Percentiles rank a stretch among this genome's conserved stretches.
Evolutionary conservation across 2,797 vertebrate species (phyloP).

Genomic region (Oophaga sylvatica): DNA sequence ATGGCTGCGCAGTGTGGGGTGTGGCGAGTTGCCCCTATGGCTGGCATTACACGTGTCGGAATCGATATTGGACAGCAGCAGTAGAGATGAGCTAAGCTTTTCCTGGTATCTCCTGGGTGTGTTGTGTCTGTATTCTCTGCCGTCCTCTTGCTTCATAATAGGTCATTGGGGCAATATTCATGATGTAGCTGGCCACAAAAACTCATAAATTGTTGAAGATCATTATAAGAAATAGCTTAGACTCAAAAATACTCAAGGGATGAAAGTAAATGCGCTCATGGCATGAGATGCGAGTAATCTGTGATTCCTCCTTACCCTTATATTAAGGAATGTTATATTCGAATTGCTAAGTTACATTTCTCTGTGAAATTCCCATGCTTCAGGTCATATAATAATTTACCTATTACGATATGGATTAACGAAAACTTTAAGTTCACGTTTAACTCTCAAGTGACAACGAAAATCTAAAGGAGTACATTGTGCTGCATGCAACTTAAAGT

Average conservation of each 20-base stretch:
- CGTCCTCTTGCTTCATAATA: not conserved
- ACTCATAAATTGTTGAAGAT: not conserved
- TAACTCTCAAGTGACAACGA: not conserved
- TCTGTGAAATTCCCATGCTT: not conserved
- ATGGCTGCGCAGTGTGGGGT: slow-evolving; percentile 13
- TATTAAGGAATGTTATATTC: not conserved
- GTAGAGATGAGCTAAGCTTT: slow-evolving; percentile 42
- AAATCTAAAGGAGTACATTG: not conserved
- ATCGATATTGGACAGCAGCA: slow-evolving; percentile 36
- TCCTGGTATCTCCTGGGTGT: slow-evolving; percentile 42
- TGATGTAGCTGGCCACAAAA: not conserved
- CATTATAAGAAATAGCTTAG: not conserved
- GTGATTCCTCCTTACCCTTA: not conserved
- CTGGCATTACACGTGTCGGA: slow-evolving; percentile 49
- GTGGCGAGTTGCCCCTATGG: slow-evolving; percentile 31
- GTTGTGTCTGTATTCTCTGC: slow-evolving; percentile 8
- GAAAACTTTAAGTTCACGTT: not conserved
- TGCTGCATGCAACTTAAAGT: not conserved
- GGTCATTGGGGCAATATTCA: not conserved
- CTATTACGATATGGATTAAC: not conserved
- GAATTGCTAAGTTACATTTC: not conserved
- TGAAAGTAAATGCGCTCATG: not conserved
- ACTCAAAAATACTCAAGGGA: not conserved
- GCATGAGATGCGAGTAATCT: not conserved
- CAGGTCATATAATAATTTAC: not conserved